Base-by-base conservation (phyloP, 2,113 vertebrate genomes). In the Tychaedon coryphoeus region DNA sequence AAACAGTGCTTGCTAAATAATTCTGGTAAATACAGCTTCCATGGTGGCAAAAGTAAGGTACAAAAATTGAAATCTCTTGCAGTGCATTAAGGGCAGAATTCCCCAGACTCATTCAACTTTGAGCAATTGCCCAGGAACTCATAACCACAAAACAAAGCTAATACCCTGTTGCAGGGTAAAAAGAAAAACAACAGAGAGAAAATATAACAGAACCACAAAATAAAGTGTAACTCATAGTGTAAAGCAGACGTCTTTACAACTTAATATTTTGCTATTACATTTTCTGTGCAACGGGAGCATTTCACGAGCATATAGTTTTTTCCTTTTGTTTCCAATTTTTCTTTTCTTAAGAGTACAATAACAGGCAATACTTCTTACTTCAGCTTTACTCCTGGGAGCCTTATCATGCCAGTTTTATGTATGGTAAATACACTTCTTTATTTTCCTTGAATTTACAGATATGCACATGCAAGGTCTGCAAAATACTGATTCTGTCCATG, bases 1-100 rank as follows among this genome's bases (percentile, higher is more conserved):
- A 97, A 95, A 80, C 94, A 67, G 47, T 78, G 79, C 77, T 33
- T 74, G 88, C 86, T 95, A 82, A 92, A 87, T 95, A 78, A 50
- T 96, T 87, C 86, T 64, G 22, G 36, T 53, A 75, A 79, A 58
- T 69, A 69, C 86, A 71, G 53, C 34, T 77, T 90, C 45, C 13
- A 13, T 36, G 47, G 42, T 79, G 34, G 54, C 48, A 80, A 67
- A 31, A 75, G n/a, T 38, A 85, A 70, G 45, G 66, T 42, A 67
- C 42, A 48, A 71, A 82, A 77, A 75, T 22, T 25, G 2, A 94
- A 70, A 29, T 73, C 38, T 85, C 31, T 88, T 73, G 33, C 29
- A 48, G 25, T 25, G 24, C 19, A 8, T 69, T 56, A 36, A 0
- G 1, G 9, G n/a, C 75, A n/a, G 0, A 1, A 19, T 65, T 67